Conservation (phyloP, 2,797 vertebrate genomes). For the Etheostoma perlongum region DNA sequence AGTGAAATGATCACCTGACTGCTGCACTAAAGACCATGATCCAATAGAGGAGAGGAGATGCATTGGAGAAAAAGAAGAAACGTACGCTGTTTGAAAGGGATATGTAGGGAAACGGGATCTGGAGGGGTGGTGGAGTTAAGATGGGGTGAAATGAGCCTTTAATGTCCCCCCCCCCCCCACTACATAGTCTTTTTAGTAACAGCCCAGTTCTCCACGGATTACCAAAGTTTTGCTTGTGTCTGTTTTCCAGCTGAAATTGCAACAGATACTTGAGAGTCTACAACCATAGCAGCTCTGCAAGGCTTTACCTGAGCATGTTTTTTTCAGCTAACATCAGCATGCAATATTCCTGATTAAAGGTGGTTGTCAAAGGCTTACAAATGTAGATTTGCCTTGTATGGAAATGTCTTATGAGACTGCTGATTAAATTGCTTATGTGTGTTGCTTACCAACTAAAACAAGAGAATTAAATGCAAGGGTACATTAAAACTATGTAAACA, state of each 20-base stretch:
- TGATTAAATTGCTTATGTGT: conserved; percentile 11
- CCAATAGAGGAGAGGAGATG: conserved; percentile 23
- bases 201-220: conserved; percentile 18
- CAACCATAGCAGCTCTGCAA: no score
- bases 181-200: conserved; percentile 15
- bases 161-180: not conserved
- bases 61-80: not conserved
- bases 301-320: no score
- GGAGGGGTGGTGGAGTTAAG: not conserved
- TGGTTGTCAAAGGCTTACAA: conserved; percentile 39
- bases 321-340: no score
- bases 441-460: conserved; percentile 4
- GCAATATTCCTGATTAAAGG: conserved; percentile 31
- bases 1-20: conserved; percentile 53
- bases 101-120: not conserved
- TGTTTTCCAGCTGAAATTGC: conserved; percentile 22
- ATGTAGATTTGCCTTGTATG: conserved; percentile 11
- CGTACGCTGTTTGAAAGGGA: not conserved
- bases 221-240: not conserved
- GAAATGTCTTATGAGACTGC: conserved; percentile 19
- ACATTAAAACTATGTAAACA: not conserved
- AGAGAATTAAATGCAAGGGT: not conserved
- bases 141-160: conserved; percentile 16
- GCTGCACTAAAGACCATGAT: conserved; percentile 23
- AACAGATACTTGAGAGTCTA: conserved; percentile 2